phyloP scores from a whole-genome alignment of 2,797 vertebrate genomes.

The Gymnothorax javanicus region DNA sequence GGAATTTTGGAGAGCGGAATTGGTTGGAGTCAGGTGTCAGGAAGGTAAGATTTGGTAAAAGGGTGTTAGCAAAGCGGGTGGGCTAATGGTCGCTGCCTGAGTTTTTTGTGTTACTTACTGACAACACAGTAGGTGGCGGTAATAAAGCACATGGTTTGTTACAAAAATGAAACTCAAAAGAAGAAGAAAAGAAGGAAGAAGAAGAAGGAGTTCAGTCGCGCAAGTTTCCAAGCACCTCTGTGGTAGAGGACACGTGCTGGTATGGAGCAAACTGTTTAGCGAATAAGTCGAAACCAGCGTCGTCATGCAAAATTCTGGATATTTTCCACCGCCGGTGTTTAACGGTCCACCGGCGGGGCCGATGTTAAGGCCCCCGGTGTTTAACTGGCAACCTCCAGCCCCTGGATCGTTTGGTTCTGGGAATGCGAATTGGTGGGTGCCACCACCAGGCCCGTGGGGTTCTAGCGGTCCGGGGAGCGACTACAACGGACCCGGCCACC shows the following conservation, averaged over 20 bases:
- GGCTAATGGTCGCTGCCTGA: too few relatives aligned
- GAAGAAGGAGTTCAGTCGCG: not conserved
- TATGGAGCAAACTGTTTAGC: constrained; percentile 6
- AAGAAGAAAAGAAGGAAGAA: too few relatives aligned
- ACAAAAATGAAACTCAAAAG: too few relatives aligned
- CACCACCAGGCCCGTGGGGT: constrained; percentile 49
- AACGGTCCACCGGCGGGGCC: constrained; percentile 45
- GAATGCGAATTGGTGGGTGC: constrained; percentile 69
- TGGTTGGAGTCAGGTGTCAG: too few relatives aligned
- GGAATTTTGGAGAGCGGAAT: too few relatives aligned
- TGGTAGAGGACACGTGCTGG: not conserved
- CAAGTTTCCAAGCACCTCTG: constrained; percentile 59
- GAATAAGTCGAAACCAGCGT: not conserved
- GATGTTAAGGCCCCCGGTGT: constrained; percentile 33
- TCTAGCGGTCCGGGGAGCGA: constrained; percentile 38
- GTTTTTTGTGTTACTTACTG: too few relatives aligned
- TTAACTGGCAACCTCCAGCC: constrained; percentile 43
- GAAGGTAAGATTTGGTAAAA: too few relatives aligned
- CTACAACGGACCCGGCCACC: constrained; percentile 39
- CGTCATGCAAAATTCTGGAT: constrained; percentile 55
- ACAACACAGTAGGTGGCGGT: too few relatives aligned
- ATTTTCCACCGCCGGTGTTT: constrained; percentile 68
- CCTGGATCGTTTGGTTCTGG: constrained; percentile 59
- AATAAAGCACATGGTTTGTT: too few relatives aligned
- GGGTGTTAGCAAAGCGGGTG: too few relatives aligned